Percentiles rank a stretch among this genome's conserved stretches.
Conservation (phyloP, 1,140 invertebrate species). For the Wiebesia pumilae region DNA sequence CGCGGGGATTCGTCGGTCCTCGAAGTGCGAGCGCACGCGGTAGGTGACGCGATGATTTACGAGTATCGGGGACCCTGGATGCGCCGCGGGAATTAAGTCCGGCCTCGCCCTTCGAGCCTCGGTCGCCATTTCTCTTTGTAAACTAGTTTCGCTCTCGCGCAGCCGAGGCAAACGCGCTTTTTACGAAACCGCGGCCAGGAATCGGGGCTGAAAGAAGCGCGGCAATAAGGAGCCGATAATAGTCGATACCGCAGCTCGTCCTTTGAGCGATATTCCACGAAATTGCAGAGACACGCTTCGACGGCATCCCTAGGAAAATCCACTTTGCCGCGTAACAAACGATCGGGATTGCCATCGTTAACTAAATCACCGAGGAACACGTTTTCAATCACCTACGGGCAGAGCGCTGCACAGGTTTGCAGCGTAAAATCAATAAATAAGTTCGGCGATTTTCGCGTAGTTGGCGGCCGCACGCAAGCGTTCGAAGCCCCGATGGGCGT, state of each 20-base stretch:
- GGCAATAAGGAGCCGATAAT: not conserved
- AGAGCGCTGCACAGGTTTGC: too few relatives aligned
- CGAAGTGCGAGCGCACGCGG: not conserved
- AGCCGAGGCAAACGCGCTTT: not conserved
- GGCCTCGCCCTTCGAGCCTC: not conserved
- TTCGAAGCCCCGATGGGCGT: not conserved
- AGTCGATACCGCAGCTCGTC: not conserved
- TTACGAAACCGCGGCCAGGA: not conserved
- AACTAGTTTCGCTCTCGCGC: not conserved
- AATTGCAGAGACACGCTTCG: not conserved
- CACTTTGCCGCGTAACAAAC: not conserved
- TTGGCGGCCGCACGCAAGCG: not conserved
- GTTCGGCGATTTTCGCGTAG: not conserved
- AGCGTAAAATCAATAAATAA: not conserved
- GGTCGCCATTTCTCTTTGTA: not conserved
- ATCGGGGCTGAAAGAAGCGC: too few relatives aligned
- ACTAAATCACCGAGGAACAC: slow-evolving; percentile 3
- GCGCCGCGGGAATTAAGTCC: not conserved
- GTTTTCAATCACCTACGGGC: slow-evolving; percentile 31
- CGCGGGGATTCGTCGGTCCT: not conserved
- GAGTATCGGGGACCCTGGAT: not conserved
- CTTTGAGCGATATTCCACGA: not conserved
- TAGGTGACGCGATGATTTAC: not conserved
- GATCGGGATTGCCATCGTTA: not conserved
- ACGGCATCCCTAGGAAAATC: not conserved